Evolutionary conservation across 2,888 invertebrate species (phyloP).

Genomic region (Acanthosepion esculentum): DNA sequence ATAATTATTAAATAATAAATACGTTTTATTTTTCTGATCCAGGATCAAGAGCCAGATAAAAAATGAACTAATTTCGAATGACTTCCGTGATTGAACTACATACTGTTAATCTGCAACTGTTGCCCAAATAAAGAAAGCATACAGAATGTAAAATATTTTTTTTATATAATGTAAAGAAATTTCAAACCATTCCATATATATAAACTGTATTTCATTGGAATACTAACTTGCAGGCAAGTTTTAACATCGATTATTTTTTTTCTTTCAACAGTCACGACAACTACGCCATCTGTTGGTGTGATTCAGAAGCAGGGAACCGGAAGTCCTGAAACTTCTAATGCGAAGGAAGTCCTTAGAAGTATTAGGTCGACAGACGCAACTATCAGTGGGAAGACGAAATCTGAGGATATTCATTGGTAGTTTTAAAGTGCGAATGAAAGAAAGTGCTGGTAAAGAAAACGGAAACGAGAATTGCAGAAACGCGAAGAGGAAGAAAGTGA

Average conservation of each 20-base stretch:
- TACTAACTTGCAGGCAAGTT: neutral
- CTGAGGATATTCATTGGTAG: neutral
- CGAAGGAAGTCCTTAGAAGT: constrained; percentile 8
- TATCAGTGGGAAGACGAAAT: neutral
- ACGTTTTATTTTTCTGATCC: no score
- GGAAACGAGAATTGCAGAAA: neutral
- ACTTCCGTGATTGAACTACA: no score
- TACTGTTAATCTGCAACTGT: no score
- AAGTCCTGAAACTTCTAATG: neutral
- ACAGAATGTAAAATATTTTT: no score
- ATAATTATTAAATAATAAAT: no score
- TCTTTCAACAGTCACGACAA: neutral
- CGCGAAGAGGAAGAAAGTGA: neutral
- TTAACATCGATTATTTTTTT: neutral
- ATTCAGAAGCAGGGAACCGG: neutral
- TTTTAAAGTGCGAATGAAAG: neutral
- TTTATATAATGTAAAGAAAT: no score
- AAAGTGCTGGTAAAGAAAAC: neutral
- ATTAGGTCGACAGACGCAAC: neutral
- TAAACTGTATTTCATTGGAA: neutral
- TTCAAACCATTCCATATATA: neutral
- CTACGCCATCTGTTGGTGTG: neutral
- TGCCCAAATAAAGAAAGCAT: no score
- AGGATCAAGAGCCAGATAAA: no score
- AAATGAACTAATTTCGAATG: no score